Evolutionary conservation across 2,797 vertebrate species (phyloP).

Genomic region (Sebastiscus albofasciatus): DNA sequence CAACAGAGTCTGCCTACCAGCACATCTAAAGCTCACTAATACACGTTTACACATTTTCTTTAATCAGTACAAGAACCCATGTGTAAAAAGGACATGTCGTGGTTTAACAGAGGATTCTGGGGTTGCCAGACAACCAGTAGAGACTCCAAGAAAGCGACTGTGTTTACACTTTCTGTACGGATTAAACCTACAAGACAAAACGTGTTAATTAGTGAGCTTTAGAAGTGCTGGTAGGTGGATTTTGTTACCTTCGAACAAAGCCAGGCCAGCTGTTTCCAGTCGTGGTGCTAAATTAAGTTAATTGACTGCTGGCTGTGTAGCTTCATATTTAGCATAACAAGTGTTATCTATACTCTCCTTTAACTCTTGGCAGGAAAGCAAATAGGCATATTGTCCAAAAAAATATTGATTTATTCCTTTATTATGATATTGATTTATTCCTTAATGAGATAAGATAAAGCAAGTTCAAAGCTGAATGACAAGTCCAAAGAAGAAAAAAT

Average conservation of each 20-base stretch:
- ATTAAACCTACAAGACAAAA: not conserved
- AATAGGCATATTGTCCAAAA: not conserved
- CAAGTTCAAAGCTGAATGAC: not conserved
- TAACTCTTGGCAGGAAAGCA: not conserved
- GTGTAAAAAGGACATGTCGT: not conserved
- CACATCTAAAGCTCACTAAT: not conserved
- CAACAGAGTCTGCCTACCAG: not conserved
- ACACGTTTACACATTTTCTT: not conserved
- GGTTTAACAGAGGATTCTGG: not conserved
- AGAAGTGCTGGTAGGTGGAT: not conserved
- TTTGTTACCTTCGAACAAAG: not conserved
- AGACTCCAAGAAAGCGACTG: not conserved
- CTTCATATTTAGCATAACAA: not conserved
- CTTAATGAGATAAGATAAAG: not conserved
- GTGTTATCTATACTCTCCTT: not conserved
- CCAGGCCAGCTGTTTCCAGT: not conserved
- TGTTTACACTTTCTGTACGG: not conserved
- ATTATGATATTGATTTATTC: not conserved
- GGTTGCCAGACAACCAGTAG: not conserved
- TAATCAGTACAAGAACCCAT: not conserved
- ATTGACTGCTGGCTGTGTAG: not conserved
- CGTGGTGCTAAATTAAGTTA: not conserved
- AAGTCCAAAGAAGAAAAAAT: not conserved
- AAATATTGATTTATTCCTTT: not conserved
- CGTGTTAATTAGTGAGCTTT: not conserved